Evolutionary conservation across 2,888 invertebrate genomes (phyloP), one percentile per base, ranked within the genome.

Genomic region (Cosmia pyralina): DNA sequence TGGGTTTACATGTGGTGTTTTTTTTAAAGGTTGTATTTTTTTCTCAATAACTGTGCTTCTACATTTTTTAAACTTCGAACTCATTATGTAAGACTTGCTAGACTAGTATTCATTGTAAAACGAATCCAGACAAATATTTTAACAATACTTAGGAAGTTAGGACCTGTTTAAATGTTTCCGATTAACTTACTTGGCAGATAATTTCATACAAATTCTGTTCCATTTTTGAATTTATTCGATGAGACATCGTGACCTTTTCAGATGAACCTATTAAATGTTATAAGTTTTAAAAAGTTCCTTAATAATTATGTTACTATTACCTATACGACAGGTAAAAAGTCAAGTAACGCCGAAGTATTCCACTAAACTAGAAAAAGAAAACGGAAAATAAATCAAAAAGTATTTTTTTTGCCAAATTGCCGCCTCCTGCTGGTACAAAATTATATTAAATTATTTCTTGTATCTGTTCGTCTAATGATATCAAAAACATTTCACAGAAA

Each of bases 361-460:
- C 10, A 5, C 41, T 53, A 71, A 50, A 64, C 11, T 53, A 68
- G 48, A 22, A 50, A 28, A 76, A 69, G 22, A 53, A 69, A 68
- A 44, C n/a, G 63, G 48, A 22, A 52, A 44, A 62, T n/a, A 53
- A 48, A 48, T 53, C 48, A 65, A 59, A 52, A 52, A 19, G 38
- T 48, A 17, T 69, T 68, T 79, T 55, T 72, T 75, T 66, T 59
- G 17, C 48, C 67, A 71, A 79, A 75, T 79, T 75, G 58, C 64
- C 52, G 81, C 72, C 74, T 74, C 87, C 77, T 67, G 74, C 78
- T 44, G 83, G 52, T 15, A 57, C 28, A 22, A 66, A 67, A 86
- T 85, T 75, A 80, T 72, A 75, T 75, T 74, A 65, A 81, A 78
- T 83, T 82, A 83, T 73, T 59, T 75, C 52, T 82, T 69, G 38